These are phyloP conservation scores for Tridacna gigas DNA, from an alignment of 2,888 invertebrate species.

Conservation along the genomic window DNA sequence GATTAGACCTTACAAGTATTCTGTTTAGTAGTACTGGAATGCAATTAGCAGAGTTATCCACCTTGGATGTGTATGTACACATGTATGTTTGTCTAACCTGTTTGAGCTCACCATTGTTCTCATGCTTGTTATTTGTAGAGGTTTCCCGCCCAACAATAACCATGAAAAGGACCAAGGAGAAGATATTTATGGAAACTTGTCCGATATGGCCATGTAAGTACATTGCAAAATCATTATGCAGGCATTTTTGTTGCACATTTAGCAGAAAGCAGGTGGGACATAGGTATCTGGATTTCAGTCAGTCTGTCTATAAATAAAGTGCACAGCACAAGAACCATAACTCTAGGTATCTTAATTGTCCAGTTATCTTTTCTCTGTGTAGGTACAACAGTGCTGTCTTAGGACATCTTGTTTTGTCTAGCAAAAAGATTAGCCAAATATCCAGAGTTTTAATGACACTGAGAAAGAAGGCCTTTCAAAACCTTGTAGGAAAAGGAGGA, in stretches of 20 bases:
- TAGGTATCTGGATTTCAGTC: too few relatives aligned
- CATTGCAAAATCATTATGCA: neutral
- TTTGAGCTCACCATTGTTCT: neutral
- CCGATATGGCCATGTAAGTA: constrained; percentile 83
- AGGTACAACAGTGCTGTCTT: too few relatives aligned
- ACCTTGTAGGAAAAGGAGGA: too few relatives aligned
- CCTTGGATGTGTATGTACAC: constrained; percentile 9
- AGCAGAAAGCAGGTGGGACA: neutral
- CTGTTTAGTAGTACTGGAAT: neutral
- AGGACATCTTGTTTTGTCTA: too few relatives aligned
- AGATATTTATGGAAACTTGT: constrained; percentile 85
- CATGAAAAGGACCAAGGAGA: constrained; percentile 77
- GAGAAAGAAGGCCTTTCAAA: too few relatives aligned
- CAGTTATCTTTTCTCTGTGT: too few relatives aligned
- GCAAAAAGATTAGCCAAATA: too few relatives aligned
- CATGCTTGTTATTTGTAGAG: constrained; percentile 73
- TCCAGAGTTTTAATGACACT: too few relatives aligned
- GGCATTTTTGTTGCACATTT: neutral
- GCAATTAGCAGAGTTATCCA: neutral
- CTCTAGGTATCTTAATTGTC: too few relatives aligned
- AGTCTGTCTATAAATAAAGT: too few relatives aligned
- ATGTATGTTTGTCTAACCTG: constrained; percentile 20
- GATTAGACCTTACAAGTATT: too few relatives aligned
- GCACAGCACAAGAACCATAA: too few relatives aligned
- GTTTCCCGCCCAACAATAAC: constrained; percentile 77